Evolutionary conservation across 2,113 vertebrate species (phyloP), one percentile per base, ranked within the genome.

Genomic region (Zosterops pallidus): DNA sequence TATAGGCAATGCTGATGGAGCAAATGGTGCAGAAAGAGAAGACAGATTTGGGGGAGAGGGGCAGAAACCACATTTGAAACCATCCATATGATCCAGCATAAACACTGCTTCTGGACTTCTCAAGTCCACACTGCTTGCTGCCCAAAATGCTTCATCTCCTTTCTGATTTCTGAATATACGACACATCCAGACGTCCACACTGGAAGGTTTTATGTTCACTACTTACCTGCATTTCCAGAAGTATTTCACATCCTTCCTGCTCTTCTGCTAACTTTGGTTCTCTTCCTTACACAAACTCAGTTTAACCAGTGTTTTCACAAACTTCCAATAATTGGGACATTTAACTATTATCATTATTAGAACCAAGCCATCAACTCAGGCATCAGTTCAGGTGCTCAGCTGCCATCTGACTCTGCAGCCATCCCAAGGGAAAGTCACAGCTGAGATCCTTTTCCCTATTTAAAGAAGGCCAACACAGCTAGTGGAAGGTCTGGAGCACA

Each of bases 21-120:
- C 39, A 72, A 35, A 79, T 7, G 5, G 16, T 42, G 31, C 53
- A 90, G 57, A 72, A 84, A 64, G 42, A 67, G 8, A 29, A 71
- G 21, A 44, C 1, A 21, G 10, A 35, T 29, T 31, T 19, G 8
- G 37, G 11, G 37, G 25, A 3, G 12, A 2, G 4, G 2, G 3
- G 12, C 29, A 35, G 12, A 82, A 82, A 70, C 8, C 42, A 24
- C 28, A 75, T 62, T 50, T 65, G 19, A 83, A 86, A 41, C 8
- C 41, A 22, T 22, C n/a, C 14, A 26, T 25, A 60, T 14, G 20
- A 69, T n/a, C 19, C 25, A 86, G 23, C 12, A 41, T 0, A 7
- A 82, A 74, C 46, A 29, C 9, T 42, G 18, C 17, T 85, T 69
- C 75, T 49, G 39, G 12, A 20, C 29, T 53, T 59, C 31, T 12